Base-by-base conservation (phyloP, 1,140 invertebrate genomes). In the Drosophila kikkawai region DNA sequence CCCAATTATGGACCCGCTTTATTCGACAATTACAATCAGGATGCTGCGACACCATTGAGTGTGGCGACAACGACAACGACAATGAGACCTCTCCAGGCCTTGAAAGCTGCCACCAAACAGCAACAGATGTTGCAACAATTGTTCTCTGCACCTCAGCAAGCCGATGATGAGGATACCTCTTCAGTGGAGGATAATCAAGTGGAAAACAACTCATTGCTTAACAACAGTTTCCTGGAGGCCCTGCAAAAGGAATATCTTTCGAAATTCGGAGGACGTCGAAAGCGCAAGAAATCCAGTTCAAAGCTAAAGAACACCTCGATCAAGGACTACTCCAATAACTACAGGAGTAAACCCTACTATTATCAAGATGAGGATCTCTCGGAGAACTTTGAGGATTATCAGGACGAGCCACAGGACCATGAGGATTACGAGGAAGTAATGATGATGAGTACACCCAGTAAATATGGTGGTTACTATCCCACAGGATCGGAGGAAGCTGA, bases 1-100 rank as follows among this genome's bases (percentile, higher is more conserved):
- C 85, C 85, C 15, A 85, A 90, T 53, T 90, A 85, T 63, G 85
- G 85, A 5, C 78, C 87, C 8, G 80, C 82, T 4, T 44, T 84
- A 37, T 83, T 83, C 39, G 80, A 79, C 51, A 83, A 47, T 51
- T 79, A 69, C 50, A 87, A 84, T 51, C 64, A 69, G 34, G 68
- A 75, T 15, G 37, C 15, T 6, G 17, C 42, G 8, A 29, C 48
- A 22, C 22, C 22, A 34, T 32, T 57, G 11, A 58, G 44, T 39
- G 44, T 59, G 15, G 47, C 79, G 22, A 60, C 71, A 9, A 53
- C 75, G 7, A 56, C 76, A 19, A 61, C 64, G 2, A 80, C 82
- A 64, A 8, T 41, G n/a, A 59, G 71, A 48, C 65, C 75, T 9
- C 55, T 69, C 6, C 64, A 45, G 34, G 57, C 34, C 8, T 36